Conservation (phyloP, 2,113 vertebrate genomes). For the Peromyscus californicus region DNA sequence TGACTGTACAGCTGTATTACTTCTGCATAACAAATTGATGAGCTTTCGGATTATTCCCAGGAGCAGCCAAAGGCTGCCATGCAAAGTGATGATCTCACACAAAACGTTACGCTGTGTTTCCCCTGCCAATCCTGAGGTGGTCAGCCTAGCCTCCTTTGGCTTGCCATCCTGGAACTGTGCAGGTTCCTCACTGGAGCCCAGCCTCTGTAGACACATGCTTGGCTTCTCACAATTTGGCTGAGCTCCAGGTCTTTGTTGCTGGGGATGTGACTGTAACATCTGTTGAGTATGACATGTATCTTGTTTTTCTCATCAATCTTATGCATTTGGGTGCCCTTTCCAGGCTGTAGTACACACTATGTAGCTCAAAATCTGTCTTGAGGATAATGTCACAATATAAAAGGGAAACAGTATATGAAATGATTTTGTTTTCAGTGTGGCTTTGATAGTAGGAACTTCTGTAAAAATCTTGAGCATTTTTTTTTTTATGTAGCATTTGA, state of each 20-base stretch:
- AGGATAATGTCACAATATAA: neutral
- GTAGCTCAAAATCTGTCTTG: conserved; percentile 54
- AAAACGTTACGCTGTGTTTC: conserved; percentile 60
- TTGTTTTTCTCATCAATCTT: conserved; percentile 62
- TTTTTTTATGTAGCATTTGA: neutral
- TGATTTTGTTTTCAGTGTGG: neutral
- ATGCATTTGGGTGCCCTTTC: conserved; percentile 24
- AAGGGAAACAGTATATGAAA: neutral
- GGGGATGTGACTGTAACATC: conserved; percentile 72
- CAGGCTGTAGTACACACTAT: neutral
- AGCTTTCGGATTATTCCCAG: conserved; percentile 66
- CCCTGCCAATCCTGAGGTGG: conserved; percentile 67
- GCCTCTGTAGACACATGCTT: neutral
- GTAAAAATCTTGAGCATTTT: neutral
- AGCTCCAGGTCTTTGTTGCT: conserved; percentile 73
- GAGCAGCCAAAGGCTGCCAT: conserved; percentile 43
- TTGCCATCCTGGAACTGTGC: neutral
- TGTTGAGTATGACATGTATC: conserved; percentile 56
- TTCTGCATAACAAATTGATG: conserved; percentile 70
- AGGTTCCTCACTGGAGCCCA: conserved; percentile 36
- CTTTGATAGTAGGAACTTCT: neutral
- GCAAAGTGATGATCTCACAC: conserved; percentile 64
- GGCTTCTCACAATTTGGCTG: conserved; percentile 61
- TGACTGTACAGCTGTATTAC: conserved; percentile 56
- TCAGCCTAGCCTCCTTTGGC: conserved; percentile 73